A percentile compares a stretch with the other conserved stretches of the same genome.
Conservation (phyloP, 2,888 invertebrate species). For the Seira sanloemensis region DNA sequence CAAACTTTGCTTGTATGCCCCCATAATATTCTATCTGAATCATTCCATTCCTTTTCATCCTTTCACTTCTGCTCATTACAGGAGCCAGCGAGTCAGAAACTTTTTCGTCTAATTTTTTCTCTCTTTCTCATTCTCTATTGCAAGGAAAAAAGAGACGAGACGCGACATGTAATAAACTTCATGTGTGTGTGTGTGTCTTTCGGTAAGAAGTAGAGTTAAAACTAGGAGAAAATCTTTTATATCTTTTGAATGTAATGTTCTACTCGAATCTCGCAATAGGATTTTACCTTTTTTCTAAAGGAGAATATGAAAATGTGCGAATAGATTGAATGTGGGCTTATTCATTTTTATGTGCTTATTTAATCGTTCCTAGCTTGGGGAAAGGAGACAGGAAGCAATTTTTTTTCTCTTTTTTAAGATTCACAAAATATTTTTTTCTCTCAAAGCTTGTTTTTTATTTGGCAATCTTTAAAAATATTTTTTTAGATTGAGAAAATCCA, state of each 20-base stretch:
- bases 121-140: not conserved
- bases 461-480: too few relatives aligned
- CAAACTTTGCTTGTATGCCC: too few relatives aligned
- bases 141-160: not conserved
- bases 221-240: too few relatives aligned
- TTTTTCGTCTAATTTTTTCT: constrained; percentile 17
- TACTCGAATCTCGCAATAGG: too few relatives aligned
- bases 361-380: not conserved
- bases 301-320: too few relatives aligned
- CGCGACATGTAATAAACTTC: not conserved
- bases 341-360: constrained; percentile 4
- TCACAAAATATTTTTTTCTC: constrained; percentile 1
- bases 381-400: constrained; percentile 19
- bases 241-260: too few relatives aligned
- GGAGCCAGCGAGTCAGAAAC: constrained; percentile 12
- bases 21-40: not conserved
- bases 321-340: not conserved
- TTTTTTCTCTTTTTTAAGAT: not conserved
- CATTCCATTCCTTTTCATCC: constrained; percentile 9
- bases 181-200: not conserved
- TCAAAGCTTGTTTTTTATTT: too few relatives aligned
- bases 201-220: not conserved
- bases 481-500: too few relatives aligned
- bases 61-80: constrained; percentile 15
- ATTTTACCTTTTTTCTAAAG: too few relatives aligned